phyloP scores from a whole-genome alignment of 2,113 vertebrate species.

The Leucoraja erinaceus region DNA sequence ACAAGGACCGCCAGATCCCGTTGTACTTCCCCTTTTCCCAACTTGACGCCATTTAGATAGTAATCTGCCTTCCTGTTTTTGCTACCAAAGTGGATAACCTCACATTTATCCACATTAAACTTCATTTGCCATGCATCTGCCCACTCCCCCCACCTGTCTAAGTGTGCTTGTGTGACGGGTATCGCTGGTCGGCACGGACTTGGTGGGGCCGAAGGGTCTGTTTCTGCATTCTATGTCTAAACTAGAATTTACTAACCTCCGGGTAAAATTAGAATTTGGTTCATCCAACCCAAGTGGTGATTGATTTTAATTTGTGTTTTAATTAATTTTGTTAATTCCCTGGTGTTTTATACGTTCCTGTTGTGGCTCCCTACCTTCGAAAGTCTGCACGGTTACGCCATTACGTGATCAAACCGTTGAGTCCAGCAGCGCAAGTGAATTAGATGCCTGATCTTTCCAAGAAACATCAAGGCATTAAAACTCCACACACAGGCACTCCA shows the following conservation, averaged over 20 bases:
- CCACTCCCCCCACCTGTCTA: too few relatives aligned
- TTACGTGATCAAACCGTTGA: not conserved
- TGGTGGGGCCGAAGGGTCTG: too few relatives aligned
- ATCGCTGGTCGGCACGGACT: too few relatives aligned
- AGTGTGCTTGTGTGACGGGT: too few relatives aligned
- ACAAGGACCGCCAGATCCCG: too few relatives aligned
- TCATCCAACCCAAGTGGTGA: not conserved
- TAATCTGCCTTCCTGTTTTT: too few relatives aligned
- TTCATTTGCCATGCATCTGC: too few relatives aligned
- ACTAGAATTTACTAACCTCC: not conserved
- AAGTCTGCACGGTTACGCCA: not conserved
- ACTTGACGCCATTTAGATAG: too few relatives aligned
- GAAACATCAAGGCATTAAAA: constrained; percentile 1
- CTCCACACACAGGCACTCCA: not conserved
- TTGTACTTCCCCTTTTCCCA: too few relatives aligned
- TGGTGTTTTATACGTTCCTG: not conserved
- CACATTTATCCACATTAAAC: too few relatives aligned
- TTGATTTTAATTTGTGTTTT: not conserved
- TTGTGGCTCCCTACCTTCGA: not conserved
- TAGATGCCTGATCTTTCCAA: not conserved
- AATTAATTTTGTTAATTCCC: not conserved
- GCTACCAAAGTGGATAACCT: too few relatives aligned
- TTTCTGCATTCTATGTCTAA: too few relatives aligned
- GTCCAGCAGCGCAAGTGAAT: not conserved
- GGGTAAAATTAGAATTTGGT: not conserved